Percentiles rank a stretch among this genome's conserved stretches.
phyloP scores from a whole-genome alignment of 1,140 invertebrate species.

The Drosophila hydei region DNA sequence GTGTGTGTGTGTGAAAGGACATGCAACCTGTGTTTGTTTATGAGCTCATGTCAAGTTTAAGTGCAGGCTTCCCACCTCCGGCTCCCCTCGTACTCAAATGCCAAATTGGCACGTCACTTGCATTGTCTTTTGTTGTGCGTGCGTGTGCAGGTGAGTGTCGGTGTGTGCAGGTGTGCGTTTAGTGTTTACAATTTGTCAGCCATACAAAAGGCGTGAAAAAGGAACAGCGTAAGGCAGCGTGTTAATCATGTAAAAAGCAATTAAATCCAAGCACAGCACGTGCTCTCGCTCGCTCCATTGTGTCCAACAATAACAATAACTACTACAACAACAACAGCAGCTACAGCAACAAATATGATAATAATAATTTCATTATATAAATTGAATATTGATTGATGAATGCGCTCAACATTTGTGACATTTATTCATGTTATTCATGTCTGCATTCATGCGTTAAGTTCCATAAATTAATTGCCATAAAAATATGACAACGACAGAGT shows the following conservation, averaged over 20 bases:
- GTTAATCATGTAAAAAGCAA: constrained; percentile 54
- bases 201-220: constrained; percentile 27
- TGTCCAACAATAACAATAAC: constrained; percentile 4
- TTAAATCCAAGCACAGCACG: constrained; percentile 38
- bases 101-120: constrained; percentile 51
- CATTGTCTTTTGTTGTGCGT: constrained; percentile 39
- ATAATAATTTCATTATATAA: constrained; percentile 63
- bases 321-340: constrained; percentile 4
- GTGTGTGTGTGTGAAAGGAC: constrained; percentile 59
- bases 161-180: constrained; percentile 6
- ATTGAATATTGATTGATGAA: constrained; percentile 65
- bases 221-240: constrained; percentile 18
- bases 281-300: constrained; percentile 7
- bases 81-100: constrained; percentile 8
- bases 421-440: constrained; percentile 59
- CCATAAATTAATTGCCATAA: constrained; percentile 63
- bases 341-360: constrained; percentile 22
- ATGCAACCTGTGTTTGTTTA: constrained; percentile 66
- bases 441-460: constrained; percentile 50
- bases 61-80: constrained; percentile 25
- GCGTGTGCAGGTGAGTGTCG: neutral
- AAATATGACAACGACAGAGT: constrained; percentile 33
- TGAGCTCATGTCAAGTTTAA: constrained; percentile 71
- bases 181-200: constrained; percentile 26
- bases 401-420: constrained; percentile 54